phyloP scores from a whole-genome alignment of 2,113 vertebrate species.

The Oophaga pumilio region DNA sequence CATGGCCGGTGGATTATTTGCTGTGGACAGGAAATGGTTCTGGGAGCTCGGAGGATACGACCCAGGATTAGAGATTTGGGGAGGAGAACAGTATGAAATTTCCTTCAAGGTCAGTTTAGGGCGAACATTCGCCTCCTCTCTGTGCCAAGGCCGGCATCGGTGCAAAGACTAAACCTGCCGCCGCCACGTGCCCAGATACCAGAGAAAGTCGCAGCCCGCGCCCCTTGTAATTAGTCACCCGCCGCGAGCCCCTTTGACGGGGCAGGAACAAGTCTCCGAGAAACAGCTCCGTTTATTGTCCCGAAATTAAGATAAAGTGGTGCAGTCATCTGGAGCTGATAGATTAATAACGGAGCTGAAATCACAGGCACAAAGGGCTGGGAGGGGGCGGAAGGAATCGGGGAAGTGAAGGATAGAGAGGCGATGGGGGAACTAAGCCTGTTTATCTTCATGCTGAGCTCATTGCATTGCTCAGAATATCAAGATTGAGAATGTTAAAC shows the following conservation, averaged over 20 bases:
- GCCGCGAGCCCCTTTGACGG: slow-evolving; percentile 29
- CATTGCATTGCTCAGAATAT: slow-evolving; percentile 38
- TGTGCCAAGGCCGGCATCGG: slow-evolving; percentile 11
- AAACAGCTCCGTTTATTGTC: slow-evolving; percentile 66
- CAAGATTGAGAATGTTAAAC: slow-evolving; percentile 45
- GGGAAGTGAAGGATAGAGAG: slow-evolving; percentile 40
- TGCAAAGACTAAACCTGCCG: not conserved
- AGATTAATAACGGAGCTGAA: slow-evolving; percentile 68
- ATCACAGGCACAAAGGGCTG: slow-evolving; percentile 65
- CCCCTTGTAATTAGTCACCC: slow-evolving; percentile 53
- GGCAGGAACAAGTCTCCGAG: slow-evolving; percentile 49
- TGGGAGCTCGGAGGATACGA: slow-evolving; percentile 85
- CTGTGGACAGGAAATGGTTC: slow-evolving; percentile 97
- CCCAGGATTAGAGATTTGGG: slow-evolving; percentile 85
- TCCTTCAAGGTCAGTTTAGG: slow-evolving; percentile 81
- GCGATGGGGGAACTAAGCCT: slow-evolving; percentile 47
- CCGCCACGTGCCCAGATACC: not conserved
- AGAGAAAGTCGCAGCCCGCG: slow-evolving; percentile 33
- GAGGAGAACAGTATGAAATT: slow-evolving; percentile 86
- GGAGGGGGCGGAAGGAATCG: slow-evolving; percentile 33
- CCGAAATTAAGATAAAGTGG: slow-evolving; percentile 74
- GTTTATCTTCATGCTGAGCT: slow-evolving; percentile 44
- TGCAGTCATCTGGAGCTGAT: slow-evolving; percentile 65
- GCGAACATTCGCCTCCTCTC: no score
- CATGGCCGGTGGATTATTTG: slow-evolving; percentile 97